Evolutionary conservation across 64 coral and sea anemone species (phyloP).

Genomic region (Montipora efflorescens): DNA sequence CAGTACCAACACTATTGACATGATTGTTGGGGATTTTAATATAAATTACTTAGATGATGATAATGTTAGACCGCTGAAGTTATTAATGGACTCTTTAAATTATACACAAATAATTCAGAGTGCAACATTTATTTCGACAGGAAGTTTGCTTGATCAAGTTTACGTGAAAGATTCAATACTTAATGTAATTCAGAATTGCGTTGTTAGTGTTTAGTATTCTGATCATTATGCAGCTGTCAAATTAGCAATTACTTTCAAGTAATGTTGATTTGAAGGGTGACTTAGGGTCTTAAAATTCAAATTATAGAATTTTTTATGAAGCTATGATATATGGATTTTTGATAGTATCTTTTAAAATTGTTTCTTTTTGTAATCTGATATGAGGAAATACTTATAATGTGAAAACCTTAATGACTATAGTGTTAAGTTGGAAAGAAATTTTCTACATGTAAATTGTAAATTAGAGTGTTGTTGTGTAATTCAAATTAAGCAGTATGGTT

Average conservation of each 20-base stretch:
- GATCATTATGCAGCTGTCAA: constrained; percentile 19
- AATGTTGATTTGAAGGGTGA: neutral
- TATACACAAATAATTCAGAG: constrained; percentile 32
- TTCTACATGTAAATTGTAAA: no score
- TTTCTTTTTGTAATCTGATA: no score
- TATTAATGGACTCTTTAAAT: neutral
- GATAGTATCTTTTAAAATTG: no score
- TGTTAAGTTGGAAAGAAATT: no score
- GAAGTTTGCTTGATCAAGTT: constrained; percentile 35
- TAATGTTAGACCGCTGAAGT: neutral
- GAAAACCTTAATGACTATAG: no score
- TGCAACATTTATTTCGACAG: constrained; percentile 27
- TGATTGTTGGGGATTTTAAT: constrained; percentile 43
- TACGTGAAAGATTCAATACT: neutral
- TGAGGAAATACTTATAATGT: no score
- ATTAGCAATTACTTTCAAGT: neutral
- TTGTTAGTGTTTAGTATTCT: constrained; percentile 40
- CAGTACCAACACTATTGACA: neutral
- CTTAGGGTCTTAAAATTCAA: no score
- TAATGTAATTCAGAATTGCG: neutral
- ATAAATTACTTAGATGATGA: constrained; percentile 12
- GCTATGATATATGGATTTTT: no score
- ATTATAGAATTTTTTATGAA: no score
- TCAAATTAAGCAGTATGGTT: no score
- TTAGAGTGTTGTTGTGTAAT: no score